A percentile compares a stretch with the other conserved stretches of the same genome.
These are phyloP conservation scores for Salvator merianae DNA, from an alignment of 2,113 vertebrate genomes.

Conservation along the genomic window DNA sequence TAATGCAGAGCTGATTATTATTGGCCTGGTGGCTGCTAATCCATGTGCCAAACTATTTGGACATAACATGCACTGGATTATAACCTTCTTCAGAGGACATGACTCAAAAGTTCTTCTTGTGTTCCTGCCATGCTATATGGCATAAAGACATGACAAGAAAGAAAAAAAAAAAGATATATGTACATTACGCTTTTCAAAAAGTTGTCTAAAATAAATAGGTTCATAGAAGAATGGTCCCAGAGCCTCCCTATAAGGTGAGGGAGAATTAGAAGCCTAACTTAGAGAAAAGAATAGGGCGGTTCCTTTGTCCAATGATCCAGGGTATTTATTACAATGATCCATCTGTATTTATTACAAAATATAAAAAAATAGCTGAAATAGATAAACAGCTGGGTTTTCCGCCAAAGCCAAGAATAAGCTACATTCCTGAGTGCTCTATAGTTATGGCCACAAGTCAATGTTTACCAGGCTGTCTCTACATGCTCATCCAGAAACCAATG, in stretches of 20 bases:
- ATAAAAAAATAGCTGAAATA: too few species aligned
- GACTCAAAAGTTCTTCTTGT: background rate
- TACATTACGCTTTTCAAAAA: background rate
- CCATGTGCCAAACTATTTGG: slow-evolving; percentile 1
- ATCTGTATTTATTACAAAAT: too few species aligned
- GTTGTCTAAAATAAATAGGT: too few species aligned
- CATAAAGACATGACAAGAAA: background rate
- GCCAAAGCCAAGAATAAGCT: too few species aligned
- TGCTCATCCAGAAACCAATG: too few species aligned
- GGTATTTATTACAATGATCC: too few species aligned
- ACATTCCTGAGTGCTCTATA: too few species aligned
- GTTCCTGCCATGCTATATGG: background rate
- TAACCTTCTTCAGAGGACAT: background rate
- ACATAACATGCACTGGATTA: background rate
- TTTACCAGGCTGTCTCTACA: too few species aligned
- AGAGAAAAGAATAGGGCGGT: background rate
- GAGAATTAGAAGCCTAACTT: too few species aligned
- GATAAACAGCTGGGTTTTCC: too few species aligned
- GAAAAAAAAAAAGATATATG: background rate
- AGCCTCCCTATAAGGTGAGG: too few species aligned
- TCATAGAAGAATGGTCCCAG: background rate
- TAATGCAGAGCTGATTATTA: slow-evolving; percentile 10
- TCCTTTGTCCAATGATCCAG: background rate
- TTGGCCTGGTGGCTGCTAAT: slow-evolving; percentile 34
- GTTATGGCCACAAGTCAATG: too few species aligned